Evolutionary conservation across 2,797 vertebrate species (phyloP), one percentile per base, ranked within the genome.

Genomic region (Sebastes minor): DNA sequence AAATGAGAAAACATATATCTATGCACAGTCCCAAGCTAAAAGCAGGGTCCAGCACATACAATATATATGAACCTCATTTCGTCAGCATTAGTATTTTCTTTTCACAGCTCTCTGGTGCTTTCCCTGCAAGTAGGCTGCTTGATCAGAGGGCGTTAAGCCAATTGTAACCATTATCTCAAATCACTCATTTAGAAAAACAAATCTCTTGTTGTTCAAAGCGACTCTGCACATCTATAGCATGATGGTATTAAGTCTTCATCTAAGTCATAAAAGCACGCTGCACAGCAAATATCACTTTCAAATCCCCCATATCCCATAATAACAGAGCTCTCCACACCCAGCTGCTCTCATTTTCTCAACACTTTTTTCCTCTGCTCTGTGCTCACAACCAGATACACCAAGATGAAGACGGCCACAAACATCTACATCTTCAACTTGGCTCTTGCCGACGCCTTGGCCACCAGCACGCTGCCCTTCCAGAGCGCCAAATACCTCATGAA

Each of bases 341-440:
- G 33, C 60, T 73, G 69, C 61, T 82, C 38, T 82, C 10, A 80
- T 79, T 79, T 80, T 46, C n/a, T 35, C 33, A 35, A 56, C 68
- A 8, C 25, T 27, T 77, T 77, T 23, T 59, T 53, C 52, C 14
- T 87, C 60, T 81, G 25, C 59, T 77, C 63, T 86, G 32, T 76
- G 18, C 52, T 67, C 57, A 49, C 88, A 64, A 79, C 52, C 90
- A 99, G 98, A 92, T 99, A 99, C 92, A 98, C 98, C 77, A 98
- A 98, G 94, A 96, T 99, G 97, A 99, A 99, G 91, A 99, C 98
- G 0, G 97, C 98, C 84, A 99, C 98, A 63, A 99, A 99, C 80
- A 99, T 99, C 95, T 99, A 99, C 94, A 99, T 99, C 93, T 99
- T 99, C 93, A 99, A 99, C 91, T 82, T 99, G 94, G 98, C 98